phyloP scores from a whole-genome alignment of 2,797 vertebrate species.

The Otus scops region DNA sequence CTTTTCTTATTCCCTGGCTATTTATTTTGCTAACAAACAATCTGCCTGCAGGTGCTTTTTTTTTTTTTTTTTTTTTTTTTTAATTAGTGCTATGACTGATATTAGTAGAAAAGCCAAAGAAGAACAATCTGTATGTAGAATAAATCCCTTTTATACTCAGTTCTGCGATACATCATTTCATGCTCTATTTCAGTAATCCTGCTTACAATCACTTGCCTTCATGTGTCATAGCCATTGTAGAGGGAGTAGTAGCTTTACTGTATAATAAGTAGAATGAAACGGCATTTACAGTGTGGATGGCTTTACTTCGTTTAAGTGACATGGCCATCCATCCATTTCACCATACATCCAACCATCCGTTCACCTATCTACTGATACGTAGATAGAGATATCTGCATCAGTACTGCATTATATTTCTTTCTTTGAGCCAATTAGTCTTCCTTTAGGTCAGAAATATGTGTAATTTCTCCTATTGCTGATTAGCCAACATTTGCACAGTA shows the following conservation, averaged over 20 bases:
- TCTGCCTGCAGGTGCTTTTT: not conserved
- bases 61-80: not conserved
- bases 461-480: not conserved
- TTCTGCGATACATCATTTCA: not conserved
- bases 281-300: not conserved
- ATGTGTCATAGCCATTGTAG: not conserved
- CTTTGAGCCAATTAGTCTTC: not conserved
- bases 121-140: not conserved
- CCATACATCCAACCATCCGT: not conserved
- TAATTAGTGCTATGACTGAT: not conserved
- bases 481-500: not conserved
- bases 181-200: not conserved
- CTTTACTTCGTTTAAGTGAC: not conserved
- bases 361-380: accelerated
- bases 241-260: not conserved
- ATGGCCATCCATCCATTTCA: not conserved
- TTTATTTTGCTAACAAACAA: constrained; percentile 34
- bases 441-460: not conserved
- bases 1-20: not conserved
- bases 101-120: constrained; percentile 12
- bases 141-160: not conserved
- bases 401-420: not conserved
- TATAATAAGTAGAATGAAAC: not conserved
- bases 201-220: not conserved
- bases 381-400: not conserved